Conservation (phyloP, 2,113 vertebrate genomes). For the Daphoenositta chrysoptera region DNA sequence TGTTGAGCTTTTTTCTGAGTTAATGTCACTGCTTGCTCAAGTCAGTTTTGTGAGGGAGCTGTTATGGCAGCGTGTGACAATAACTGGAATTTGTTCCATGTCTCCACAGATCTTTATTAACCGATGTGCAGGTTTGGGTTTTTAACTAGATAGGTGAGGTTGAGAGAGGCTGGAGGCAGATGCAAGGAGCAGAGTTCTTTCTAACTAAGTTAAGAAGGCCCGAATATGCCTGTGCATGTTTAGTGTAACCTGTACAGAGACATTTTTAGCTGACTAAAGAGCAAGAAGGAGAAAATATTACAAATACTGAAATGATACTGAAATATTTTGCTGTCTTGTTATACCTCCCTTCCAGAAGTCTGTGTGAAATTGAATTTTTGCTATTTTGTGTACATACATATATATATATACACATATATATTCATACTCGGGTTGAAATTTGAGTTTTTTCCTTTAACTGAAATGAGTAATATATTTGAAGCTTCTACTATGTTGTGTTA, state of each 20-base stretch:
- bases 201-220: not conserved
- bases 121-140: not conserved
- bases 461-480: not conserved
- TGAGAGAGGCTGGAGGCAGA: not conserved
- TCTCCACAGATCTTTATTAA: not conserved
- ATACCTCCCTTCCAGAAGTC: not conserved
- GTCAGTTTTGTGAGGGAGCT: not conserved
- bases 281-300: not conserved
- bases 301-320: not conserved
- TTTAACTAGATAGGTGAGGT: not conserved
- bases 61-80: not conserved
- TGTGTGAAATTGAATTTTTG: not conserved
- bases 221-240: not conserved
- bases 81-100: not conserved
- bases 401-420: too few relatives aligned
- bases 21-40: not conserved
- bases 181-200: not conserved
- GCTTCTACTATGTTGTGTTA: not conserved
- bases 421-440: not conserved
- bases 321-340: not conserved
- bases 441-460: not conserved
- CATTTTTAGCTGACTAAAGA: not conserved
- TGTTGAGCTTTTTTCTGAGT: not conserved
- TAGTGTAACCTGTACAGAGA: not conserved
- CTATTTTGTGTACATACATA: not conserved